Conservation (phyloP, 1,140 invertebrate genomes). For the Leucophenga varia region DNA sequence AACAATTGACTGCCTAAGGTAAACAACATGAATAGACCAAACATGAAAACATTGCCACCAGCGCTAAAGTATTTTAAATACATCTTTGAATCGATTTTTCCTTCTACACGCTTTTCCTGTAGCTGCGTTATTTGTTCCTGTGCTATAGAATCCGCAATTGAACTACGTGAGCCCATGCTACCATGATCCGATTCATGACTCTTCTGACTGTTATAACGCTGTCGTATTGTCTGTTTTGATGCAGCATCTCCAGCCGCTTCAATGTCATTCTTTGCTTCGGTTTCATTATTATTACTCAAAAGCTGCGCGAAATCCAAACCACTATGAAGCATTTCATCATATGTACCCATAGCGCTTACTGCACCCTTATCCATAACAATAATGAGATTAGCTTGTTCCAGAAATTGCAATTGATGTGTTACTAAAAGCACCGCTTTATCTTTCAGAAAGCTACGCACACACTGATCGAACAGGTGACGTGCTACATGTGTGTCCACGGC, state of each 20-base stretch:
- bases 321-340: slow-evolving; percentile 64
- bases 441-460: slow-evolving; percentile 60
- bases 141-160: slow-evolving; percentile 26
- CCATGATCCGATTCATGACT: slow-evolving; percentile 21
- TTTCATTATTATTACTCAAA: slow-evolving; percentile 33
- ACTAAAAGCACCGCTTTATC: slow-evolving; percentile 68
- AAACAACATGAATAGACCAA: slow-evolving; percentile 30
- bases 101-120: slow-evolving; percentile 28
- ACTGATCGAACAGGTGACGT: slow-evolving; percentile 70
- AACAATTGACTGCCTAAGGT: slow-evolving; percentile 35
- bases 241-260: slow-evolving; percentile 21
- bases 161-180: slow-evolving; percentile 34
- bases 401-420: slow-evolving; percentile 80
- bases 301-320: slow-evolving; percentile 65
- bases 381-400: slow-evolving; percentile 71
- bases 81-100: slow-evolving; percentile 30
- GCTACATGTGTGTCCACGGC: slow-evolving; percentile 77
- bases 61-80: slow-evolving; percentile 37
- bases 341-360: slow-evolving; percentile 65
- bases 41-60: slow-evolving; percentile 30
- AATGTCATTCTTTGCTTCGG: slow-evolving; percentile 17
- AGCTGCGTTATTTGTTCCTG: slow-evolving; percentile 22
- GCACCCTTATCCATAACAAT: slow-evolving; percentile 69
- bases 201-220: slow-evolving; percentile 25
- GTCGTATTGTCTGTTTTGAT: slow-evolving; percentile 20